Evolutionary conservation across 2,797 vertebrate species (phyloP).

Genomic region (Coranthus polyacanthus): DNA sequence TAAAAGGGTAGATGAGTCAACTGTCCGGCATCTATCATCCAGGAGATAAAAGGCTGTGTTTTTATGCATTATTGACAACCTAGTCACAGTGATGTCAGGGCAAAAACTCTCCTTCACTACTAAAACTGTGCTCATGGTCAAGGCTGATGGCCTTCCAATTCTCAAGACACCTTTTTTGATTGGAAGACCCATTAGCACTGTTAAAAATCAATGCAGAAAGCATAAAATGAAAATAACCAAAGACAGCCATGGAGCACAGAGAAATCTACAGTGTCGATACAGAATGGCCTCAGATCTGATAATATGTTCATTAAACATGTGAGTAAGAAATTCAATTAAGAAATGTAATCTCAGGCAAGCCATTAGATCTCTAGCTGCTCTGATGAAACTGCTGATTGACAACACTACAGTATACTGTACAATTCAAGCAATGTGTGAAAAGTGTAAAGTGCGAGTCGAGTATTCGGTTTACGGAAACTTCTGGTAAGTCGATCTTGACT

Average conservation of each 20-base stretch:
- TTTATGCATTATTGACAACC: slow-evolving; percentile 71
- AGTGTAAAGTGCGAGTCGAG: too few relatives aligned
- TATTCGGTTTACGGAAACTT: too few relatives aligned
- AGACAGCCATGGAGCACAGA: neutral
- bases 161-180: slow-evolving; percentile 20
- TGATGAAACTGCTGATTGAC: too few relatives aligned
- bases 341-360: too few relatives aligned
- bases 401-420: too few relatives aligned
- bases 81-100: slow-evolving; percentile 23
- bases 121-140: slow-evolving; percentile 59
- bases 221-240: slow-evolving; percentile 22
- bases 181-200: slow-evolving; percentile 37
- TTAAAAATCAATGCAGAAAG: slow-evolving; percentile 43
- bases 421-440: too few relatives aligned
- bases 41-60: slow-evolving; percentile 38
- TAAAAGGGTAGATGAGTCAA: slow-evolving; percentile 35
- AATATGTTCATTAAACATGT: neutral
- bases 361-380: too few relatives aligned
- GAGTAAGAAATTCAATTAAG: neutral
- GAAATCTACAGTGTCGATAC: neutral
- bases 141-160: slow-evolving; percentile 12
- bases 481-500: too few relatives aligned
- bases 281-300: neutral
- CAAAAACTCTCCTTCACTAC: slow-evolving; percentile 31
- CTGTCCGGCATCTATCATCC: slow-evolving; percentile 29